These are phyloP conservation scores for Artemisiospiza belli DNA, from an alignment of 2,113 vertebrate genomes.

Conservation along the genomic window DNA sequence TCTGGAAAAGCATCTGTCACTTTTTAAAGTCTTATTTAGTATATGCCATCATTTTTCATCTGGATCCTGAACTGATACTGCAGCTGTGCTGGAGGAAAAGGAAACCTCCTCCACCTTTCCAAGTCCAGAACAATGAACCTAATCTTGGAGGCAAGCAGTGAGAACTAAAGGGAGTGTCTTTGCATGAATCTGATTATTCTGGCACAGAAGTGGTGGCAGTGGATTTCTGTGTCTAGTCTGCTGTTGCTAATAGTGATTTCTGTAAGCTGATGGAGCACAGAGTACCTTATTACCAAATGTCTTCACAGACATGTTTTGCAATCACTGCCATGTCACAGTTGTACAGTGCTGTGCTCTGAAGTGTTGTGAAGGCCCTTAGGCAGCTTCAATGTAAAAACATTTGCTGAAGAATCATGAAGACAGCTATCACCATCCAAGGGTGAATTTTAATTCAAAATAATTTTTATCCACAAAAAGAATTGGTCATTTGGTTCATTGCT, in stretches of 20 bases:
- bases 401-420: constrained; percentile 7
- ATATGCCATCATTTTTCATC: constrained; percentile 35
- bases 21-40: constrained; percentile 17
- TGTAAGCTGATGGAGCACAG: constrained; percentile 37
- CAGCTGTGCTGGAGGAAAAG: constrained; percentile 37
- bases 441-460: constrained; percentile 20
- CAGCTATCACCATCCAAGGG: background rate
- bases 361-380: constrained; percentile 5
- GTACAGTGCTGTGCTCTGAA: constrained; percentile 17
- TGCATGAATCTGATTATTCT: background rate
- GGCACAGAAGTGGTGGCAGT: background rate
- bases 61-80: constrained; percentile 27
- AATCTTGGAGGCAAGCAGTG: constrained; percentile 38
- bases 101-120: constrained; percentile 46
- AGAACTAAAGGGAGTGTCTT: constrained; percentile 36
- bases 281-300: constrained; percentile 1
- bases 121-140: constrained; percentile 52
- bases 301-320: constrained; percentile 22
- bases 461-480: background rate
- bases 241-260: constrained; percentile 44
- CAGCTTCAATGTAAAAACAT: background rate
- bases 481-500: background rate
- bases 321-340: background rate
- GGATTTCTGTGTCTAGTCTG: constrained; percentile 22
- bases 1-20: constrained; percentile 36